Evolutionary conservation across 2,888 invertebrate genomes (phyloP).

Genomic region (Platycnemis pennipes): DNA sequence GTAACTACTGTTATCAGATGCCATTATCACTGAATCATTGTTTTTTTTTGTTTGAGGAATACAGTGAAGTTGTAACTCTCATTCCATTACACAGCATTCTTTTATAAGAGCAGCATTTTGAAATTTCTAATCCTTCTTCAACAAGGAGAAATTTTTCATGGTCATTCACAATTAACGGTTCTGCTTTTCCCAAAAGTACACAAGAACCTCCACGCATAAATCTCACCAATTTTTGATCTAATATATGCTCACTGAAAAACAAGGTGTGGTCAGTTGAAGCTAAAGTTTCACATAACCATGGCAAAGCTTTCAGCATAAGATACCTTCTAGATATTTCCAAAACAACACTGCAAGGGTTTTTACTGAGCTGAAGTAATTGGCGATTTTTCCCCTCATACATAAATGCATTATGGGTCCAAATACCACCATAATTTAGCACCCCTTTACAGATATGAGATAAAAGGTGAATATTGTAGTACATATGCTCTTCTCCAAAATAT

Average conservation of each 20-base stretch:
- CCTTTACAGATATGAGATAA: not conserved
- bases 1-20: not conserved
- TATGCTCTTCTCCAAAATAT: slow-evolving; percentile 3
- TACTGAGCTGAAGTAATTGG: not conserved
- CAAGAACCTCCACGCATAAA: not conserved
- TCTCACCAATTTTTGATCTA: not conserved
- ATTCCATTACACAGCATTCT: not conserved
- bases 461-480: not conserved
- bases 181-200: slow-evolving; percentile 1
- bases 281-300: not conserved
- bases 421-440: not conserved
- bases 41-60: not conserved
- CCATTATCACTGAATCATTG: not conserved
- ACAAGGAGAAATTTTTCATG: not conserved
- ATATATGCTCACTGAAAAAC: not conserved
- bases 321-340: not conserved
- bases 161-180: not conserved
- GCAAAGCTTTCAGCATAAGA: not conserved
- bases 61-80: not conserved
- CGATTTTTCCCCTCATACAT: not conserved
- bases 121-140: not conserved
- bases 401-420: slow-evolving; percentile 10
- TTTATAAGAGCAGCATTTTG: not conserved
- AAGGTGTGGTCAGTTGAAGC: not conserved
- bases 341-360: slow-evolving; percentile 7